Percentiles rank a stretch among this genome's conserved stretches.
phyloP scores from a whole-genome alignment of 1,140 invertebrate genomes.

The Dryas iulia region DNA sequence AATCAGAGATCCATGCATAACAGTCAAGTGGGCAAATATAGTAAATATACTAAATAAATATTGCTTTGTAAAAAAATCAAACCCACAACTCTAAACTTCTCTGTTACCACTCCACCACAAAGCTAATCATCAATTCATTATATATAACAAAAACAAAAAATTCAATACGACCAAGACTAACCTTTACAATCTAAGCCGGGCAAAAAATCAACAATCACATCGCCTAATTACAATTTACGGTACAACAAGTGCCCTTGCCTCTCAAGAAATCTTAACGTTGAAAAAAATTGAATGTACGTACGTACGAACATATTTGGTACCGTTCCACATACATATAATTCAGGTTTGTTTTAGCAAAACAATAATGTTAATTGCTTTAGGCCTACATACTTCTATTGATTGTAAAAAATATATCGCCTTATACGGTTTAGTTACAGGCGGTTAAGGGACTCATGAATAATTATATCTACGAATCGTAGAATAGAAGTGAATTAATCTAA shows the following conservation, averaged over 20 bases:
- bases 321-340: background rate
- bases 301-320: background rate
- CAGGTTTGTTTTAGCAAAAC: conserved; percentile 26
- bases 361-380: conserved; percentile 58
- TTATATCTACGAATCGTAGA: background rate
- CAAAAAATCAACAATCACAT: conserved; percentile 3
- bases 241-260: conserved; percentile 1
- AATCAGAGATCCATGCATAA: no score
- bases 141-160: background rate
- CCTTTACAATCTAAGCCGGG: conserved; percentile 1
- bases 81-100: no score
- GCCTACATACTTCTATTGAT: conserved; percentile 20
- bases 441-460: conserved; percentile 23
- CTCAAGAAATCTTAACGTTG: background rate
- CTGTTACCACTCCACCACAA: no score
- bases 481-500: background rate
- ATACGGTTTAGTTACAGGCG: conserved; percentile 4
- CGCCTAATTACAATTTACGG: background rate
- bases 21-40: no score
- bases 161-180: background rate
- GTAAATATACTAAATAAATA: no score
- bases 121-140: no score
- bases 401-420: conserved; percentile 9
- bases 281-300: background rate
- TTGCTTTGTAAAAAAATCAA: no score